A percentile compares a stretch with the other conserved stretches of the same genome.
Evolutionary conservation across 2,888 invertebrate species (phyloP).

Genomic region (Gerosis bhagava): DNA sequence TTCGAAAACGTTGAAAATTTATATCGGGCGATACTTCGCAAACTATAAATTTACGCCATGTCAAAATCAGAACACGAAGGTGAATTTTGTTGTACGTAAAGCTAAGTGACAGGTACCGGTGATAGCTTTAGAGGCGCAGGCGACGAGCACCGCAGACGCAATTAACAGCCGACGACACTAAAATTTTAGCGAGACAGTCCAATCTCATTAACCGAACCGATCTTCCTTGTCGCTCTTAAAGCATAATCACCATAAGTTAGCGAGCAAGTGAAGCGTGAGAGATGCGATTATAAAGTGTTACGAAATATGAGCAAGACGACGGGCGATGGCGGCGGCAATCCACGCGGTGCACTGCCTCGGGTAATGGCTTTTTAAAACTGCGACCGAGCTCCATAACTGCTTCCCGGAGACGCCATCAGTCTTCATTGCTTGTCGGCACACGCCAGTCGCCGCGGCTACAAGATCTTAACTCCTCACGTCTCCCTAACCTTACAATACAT

Average conservation of each 20-base stretch:
- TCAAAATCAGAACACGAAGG: no score
- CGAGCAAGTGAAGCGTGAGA: slow-evolving; percentile 77
- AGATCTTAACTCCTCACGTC: slow-evolving; percentile 71
- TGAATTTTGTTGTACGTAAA: no score
- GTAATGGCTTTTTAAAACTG: slow-evolving; percentile 82
- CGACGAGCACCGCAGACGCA: slow-evolving; percentile 62
- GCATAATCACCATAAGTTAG: slow-evolving; percentile 82
- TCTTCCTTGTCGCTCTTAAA: slow-evolving; percentile 80
- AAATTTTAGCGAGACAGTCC: slow-evolving; percentile 79
- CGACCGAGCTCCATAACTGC: slow-evolving; percentile 81
- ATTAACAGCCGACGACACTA: slow-evolving; percentile 77
- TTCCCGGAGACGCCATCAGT: slow-evolving; percentile 79
- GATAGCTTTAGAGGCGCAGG: slow-evolving; percentile 33
- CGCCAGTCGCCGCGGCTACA: slow-evolving; percentile 59
- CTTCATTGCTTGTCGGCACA: slow-evolving; percentile 82
- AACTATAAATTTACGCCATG: no score
- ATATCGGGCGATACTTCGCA: no score
- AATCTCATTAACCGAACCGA: slow-evolving; percentile 80
- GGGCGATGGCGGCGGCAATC: slow-evolving; percentile 58
- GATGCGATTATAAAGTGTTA: slow-evolving; percentile 81
- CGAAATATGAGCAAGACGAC: slow-evolving; percentile 72
- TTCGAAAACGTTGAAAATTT: no score
- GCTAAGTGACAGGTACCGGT: no score
- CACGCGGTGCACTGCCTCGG: slow-evolving; percentile 75
- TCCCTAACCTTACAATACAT: slow-evolving; percentile 23